phyloP scores from a whole-genome alignment of 2,113 vertebrate genomes.

The Trinectes maculatus region DNA sequence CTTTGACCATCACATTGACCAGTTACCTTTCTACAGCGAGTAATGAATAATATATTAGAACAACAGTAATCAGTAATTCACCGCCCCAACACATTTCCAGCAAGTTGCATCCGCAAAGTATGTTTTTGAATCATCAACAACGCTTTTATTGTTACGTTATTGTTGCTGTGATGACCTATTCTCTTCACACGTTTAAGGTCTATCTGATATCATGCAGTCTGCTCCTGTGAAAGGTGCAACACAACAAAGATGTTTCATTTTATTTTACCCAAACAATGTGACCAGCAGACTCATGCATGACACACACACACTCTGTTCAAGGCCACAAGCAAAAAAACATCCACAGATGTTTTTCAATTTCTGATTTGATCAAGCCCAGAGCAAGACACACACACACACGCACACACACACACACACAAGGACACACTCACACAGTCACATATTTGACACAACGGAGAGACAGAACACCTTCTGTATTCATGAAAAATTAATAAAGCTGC shows the following conservation, averaged over 20 bases:
- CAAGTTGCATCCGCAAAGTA: too few species aligned
- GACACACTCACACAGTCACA: not conserved
- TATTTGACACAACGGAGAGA: slow-evolving; percentile 20
- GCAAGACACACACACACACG: slow-evolving; percentile 27
- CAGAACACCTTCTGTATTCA: slow-evolving; percentile 43
- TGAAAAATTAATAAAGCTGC: slow-evolving; percentile 44
- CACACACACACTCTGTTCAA: slow-evolving; percentile 42
- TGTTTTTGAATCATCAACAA: not conserved
- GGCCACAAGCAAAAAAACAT: slow-evolving; percentile 47
- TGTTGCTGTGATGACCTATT: slow-evolving; percentile 48
- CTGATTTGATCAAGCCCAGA: slow-evolving; percentile 55
- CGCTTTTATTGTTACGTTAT: not conserved
- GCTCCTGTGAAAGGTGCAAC: slow-evolving; percentile 39
- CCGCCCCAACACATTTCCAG: not conserved
- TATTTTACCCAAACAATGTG: slow-evolving; percentile 37
- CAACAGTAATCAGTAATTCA: too few species aligned
- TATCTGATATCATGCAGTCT: slow-evolving; percentile 56
- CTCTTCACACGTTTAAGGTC: slow-evolving; percentile 54
- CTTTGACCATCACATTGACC: too few species aligned
- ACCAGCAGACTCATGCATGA: slow-evolving; percentile 45
- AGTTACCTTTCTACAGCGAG: too few species aligned
- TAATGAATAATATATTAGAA: too few species aligned
- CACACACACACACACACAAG: slow-evolving; percentile 4
- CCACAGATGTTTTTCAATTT: slow-evolving; percentile 58
- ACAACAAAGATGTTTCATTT: slow-evolving; percentile 64